Evolutionary conservation across 2,113 vertebrate species (phyloP).

Genomic region (Xenopus borealis): DNA sequence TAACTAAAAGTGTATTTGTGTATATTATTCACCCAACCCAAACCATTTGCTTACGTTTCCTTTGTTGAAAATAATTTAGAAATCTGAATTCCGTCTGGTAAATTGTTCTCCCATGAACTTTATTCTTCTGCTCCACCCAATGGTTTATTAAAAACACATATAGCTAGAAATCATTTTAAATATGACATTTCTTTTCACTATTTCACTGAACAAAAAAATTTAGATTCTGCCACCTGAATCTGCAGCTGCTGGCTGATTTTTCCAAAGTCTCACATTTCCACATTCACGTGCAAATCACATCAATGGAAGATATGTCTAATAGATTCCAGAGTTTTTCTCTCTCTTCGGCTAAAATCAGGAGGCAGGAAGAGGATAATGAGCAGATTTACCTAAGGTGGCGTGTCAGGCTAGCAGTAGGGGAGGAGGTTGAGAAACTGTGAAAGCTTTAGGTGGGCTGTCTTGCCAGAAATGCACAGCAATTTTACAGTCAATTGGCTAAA

Average conservation of each 20-base stretch:
- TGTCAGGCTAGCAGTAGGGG: constrained; percentile 57
- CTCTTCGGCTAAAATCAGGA: constrained; percentile 68
- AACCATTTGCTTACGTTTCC: neutral
- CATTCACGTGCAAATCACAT: constrained; percentile 93
- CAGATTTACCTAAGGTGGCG: constrained; percentile 69
- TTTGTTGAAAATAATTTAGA: neutral
- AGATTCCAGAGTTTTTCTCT: constrained; percentile 84
- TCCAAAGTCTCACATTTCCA: constrained; percentile 71
- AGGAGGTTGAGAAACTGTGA: constrained; percentile 69
- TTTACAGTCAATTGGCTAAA: constrained; percentile 95
- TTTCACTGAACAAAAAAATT: constrained; percentile 21
- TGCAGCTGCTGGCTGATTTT: constrained; percentile 82
- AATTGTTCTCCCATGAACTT: neutral
- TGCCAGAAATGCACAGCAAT: constrained; percentile 85
- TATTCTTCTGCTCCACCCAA: constrained; percentile 8
- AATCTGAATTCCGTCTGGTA: neutral
- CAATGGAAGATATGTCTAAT: constrained; percentile 91
- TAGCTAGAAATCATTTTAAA: constrained; percentile 1
- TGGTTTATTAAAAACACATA: constrained; percentile 7
- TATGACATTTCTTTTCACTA: constrained; percentile 11
- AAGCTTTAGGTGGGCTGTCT: constrained; percentile 71
- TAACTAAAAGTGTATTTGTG: neutral
- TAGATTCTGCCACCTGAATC: constrained; percentile 83
- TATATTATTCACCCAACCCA: neutral
- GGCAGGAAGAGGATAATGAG: constrained; percentile 78